phyloP scores from a whole-genome alignment of 2,888 invertebrate genomes.

The Adelognathus sp. region DNA sequence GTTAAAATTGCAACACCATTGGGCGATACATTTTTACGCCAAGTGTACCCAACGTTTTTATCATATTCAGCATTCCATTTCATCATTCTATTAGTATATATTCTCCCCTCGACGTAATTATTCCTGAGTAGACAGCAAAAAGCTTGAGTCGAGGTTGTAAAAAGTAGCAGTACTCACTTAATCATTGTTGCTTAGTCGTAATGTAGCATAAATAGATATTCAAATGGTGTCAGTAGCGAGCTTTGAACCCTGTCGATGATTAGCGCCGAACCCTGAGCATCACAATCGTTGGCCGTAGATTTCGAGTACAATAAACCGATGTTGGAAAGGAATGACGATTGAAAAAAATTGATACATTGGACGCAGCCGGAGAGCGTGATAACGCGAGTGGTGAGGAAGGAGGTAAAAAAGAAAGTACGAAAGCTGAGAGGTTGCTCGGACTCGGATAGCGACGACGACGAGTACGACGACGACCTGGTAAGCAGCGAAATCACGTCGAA shows the following conservation, averaged over 20 bases:
- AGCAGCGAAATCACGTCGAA: slow-evolving; percentile 71
- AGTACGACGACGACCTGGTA: slow-evolving; percentile 89
- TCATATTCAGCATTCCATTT: no score
- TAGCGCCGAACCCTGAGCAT: background rate
- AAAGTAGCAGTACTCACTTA: background rate
- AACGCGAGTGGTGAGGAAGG: slow-evolving; percentile 83
- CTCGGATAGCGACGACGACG: slow-evolving; percentile 85
- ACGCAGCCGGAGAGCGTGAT: slow-evolving; percentile 85
- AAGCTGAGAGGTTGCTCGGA: slow-evolving; percentile 79
- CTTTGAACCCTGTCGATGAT: background rate
- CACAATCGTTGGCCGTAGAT: background rate
- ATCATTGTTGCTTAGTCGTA: background rate
- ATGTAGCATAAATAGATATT: background rate
- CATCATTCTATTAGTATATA: background rate
- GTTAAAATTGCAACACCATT: no score
- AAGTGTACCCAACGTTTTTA: no score
- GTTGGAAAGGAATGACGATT: background rate
- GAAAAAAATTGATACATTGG: slow-evolving; percentile 59
- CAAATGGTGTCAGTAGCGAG: background rate
- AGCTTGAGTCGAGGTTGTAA: background rate
- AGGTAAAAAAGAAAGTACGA: slow-evolving; percentile 82
- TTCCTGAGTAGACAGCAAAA: background rate
- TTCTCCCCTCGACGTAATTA: background rate
- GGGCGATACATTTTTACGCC: no score
- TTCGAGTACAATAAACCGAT: background rate